Evolutionary conservation across 2,113 vertebrate genomes (phyloP).

Genomic region (Lepidothrix coronata): DNA sequence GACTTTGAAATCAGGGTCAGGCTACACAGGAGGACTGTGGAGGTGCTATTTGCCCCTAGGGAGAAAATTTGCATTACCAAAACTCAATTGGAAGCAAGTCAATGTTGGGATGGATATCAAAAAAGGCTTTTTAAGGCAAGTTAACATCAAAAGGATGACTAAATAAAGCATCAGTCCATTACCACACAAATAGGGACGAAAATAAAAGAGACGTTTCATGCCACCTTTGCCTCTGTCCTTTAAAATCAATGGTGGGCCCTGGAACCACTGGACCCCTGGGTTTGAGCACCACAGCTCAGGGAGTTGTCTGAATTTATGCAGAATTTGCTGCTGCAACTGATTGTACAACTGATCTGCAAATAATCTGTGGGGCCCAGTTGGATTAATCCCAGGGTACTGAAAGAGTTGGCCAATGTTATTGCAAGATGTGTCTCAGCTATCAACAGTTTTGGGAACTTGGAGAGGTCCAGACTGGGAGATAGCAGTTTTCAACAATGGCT

Average conservation of each 20-base stretch:
- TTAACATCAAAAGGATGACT: background rate
- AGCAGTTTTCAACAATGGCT: background rate
- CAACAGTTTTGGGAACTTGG: background rate
- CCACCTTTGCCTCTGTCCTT: background rate
- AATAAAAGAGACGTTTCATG: background rate
- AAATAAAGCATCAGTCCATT: background rate
- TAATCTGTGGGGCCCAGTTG: background rate
- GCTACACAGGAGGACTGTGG: background rate
- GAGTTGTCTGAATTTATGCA: background rate
- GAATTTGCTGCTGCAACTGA: background rate
- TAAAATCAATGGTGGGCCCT: accelerated
- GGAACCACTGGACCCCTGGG: background rate
- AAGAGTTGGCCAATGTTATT: background rate
- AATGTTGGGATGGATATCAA: background rate
- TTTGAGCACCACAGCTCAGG: accelerated
- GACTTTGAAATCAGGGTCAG: background rate
- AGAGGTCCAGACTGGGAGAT: background rate
- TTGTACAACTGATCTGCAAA: too few species aligned
- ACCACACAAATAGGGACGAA: background rate
- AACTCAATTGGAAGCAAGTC: accelerated
- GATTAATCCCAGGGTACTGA: background rate
- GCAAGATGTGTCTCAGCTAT: background rate
- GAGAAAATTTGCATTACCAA: background rate
- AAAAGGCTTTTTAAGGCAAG: background rate
- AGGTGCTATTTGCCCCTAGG: accelerated